Evolutionary conservation across 1,140 invertebrate genomes (phyloP).

Genomic region (Proctacanthus coquilletti): DNA sequence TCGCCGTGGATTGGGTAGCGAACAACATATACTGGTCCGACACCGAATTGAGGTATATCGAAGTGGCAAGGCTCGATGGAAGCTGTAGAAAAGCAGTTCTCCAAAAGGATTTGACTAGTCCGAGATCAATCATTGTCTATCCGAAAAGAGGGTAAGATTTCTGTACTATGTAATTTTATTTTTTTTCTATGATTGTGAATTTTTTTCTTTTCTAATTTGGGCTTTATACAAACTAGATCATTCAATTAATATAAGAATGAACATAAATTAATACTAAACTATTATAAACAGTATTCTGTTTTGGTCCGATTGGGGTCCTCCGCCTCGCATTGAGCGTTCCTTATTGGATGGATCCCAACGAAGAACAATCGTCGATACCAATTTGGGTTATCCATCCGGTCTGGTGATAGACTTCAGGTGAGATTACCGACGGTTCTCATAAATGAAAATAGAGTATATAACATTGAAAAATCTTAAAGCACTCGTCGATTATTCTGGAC

Average conservation of each 20-base stretch:
- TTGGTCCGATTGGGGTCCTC: slow-evolving; percentile 83
- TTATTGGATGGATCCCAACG: slow-evolving; percentile 67
- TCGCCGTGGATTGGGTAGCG: slow-evolving; percentile 77
- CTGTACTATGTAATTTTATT: too few species aligned
- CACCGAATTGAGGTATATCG: slow-evolving; percentile 62
- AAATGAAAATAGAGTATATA: not conserved
- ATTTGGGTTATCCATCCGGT: slow-evolving; percentile 81
- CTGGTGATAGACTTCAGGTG: slow-evolving; percentile 72
- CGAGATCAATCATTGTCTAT: slow-evolving; percentile 58
- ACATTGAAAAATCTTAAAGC: slow-evolving; percentile 8
- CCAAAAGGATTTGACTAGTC: slow-evolving; percentile 49
- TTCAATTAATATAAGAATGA: too few species aligned
- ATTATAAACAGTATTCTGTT: slow-evolving; percentile 50
- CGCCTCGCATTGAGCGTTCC: slow-evolving; percentile 68
- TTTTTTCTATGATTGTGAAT: too few species aligned
- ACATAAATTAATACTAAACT: slow-evolving; percentile 6
- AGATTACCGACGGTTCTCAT: slow-evolving; percentile 10
- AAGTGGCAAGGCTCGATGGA: slow-evolving; percentile 72
- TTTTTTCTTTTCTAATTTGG: too few species aligned
- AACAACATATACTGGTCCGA: slow-evolving; percentile 86
- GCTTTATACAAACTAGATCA: not conserved
- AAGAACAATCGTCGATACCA: slow-evolving; percentile 53
- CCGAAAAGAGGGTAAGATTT: slow-evolving; percentile 59
- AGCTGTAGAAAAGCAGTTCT: slow-evolving; percentile 54
- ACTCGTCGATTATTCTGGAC: slow-evolving; percentile 49